These are phyloP conservation scores for Nautilus pompilius DNA, from an alignment of 1,140 invertebrate species.

Conservation along the genomic window DNA sequence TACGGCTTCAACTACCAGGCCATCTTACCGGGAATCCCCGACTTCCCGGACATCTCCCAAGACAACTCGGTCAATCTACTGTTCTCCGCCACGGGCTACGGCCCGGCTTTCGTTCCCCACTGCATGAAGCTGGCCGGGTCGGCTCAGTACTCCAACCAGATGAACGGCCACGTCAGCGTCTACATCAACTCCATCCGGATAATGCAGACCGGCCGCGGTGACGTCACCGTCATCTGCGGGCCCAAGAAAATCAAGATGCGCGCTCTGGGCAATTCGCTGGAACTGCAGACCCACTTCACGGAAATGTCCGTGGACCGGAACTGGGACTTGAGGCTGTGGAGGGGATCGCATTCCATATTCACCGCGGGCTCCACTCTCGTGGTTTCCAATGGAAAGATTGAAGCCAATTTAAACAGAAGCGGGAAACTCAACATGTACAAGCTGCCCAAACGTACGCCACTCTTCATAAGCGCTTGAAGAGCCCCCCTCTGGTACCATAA, in stretches of 20 bases:
- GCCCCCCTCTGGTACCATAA: no score
- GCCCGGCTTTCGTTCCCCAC: slow-evolving; percentile 24
- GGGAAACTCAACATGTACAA: no score
- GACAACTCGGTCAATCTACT: slow-evolving; percentile 40
- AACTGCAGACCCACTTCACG: slow-evolving; percentile 33
- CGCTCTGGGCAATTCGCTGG: slow-evolving; percentile 21
- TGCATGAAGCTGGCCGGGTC: slow-evolving; percentile 28
- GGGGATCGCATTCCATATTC: slow-evolving; percentile 25
- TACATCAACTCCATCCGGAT: slow-evolving; percentile 41
- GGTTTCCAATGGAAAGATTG: slow-evolving; percentile 36
- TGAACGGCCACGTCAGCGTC: slow-evolving; percentile 33
- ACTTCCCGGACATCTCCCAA: slow-evolving; percentile 36
- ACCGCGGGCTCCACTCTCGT: slow-evolving; percentile 23
- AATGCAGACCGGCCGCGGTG: slow-evolving; percentile 32
- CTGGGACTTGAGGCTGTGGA: slow-evolving; percentile 26
- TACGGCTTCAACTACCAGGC: slow-evolving; percentile 27
- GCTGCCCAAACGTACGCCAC: no score
- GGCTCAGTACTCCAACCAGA: slow-evolving; percentile 30
- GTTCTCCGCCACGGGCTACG: slow-evolving; percentile 33
- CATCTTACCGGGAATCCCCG: slow-evolving; percentile 21
- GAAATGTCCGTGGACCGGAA: slow-evolving; percentile 34
- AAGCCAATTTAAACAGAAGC: slow-evolving; percentile 42
- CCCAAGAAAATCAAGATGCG: slow-evolving; percentile 37
- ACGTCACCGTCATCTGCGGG: slow-evolving; percentile 37
- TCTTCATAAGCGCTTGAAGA: no score